Percentiles rank a stretch among this genome's conserved stretches.
Conservation (phyloP, 2,113 vertebrate species). For the Hippopotamus amphibius region DNA sequence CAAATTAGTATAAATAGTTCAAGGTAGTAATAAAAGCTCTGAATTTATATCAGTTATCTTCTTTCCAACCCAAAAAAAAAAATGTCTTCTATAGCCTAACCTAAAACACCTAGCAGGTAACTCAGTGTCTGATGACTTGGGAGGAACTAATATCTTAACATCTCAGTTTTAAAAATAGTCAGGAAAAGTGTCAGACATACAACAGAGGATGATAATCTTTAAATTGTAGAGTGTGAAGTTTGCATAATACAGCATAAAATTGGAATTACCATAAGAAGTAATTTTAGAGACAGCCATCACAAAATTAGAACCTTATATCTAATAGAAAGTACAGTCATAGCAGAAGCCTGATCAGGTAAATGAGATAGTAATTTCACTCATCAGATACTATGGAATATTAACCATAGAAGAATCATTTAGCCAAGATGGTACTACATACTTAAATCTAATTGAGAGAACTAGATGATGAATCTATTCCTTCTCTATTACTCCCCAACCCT, state of each 20-base stretch:
- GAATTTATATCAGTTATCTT: not conserved
- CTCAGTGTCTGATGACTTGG: conserved; percentile 20
- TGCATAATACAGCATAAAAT: conserved; percentile 19
- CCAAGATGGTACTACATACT: not conserved
- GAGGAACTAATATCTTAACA: not conserved
- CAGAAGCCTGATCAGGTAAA: conserved; percentile 53
- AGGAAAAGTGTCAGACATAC: conserved; percentile 25
- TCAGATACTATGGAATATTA: not conserved
- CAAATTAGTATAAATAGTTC: conserved; percentile 34
- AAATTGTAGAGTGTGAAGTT: conserved; percentile 15
- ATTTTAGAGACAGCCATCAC: conserved; percentile 35
- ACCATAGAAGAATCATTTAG: conserved; percentile 50
- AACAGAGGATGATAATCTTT: not conserved
- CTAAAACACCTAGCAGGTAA: not conserved
- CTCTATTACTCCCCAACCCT: not conserved
- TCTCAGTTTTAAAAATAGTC: conserved; percentile 54
- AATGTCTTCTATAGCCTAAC: conserved; percentile 18
- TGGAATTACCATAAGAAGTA: not conserved
- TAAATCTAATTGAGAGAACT: conserved; percentile 66
- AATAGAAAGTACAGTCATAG: not conserved
- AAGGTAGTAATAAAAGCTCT: conserved; percentile 21
- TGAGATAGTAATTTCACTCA: conserved; percentile 37
- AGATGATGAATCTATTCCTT: conserved; percentile 40
- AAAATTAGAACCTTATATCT: conserved; percentile 51
- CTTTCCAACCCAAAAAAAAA: conserved; percentile 40